Percentiles rank a stretch among this genome's conserved stretches.
These are phyloP conservation scores for Lophura nycthemera DNA, from an alignment of 2,113 vertebrate genomes.

Conservation along the genomic window DNA sequence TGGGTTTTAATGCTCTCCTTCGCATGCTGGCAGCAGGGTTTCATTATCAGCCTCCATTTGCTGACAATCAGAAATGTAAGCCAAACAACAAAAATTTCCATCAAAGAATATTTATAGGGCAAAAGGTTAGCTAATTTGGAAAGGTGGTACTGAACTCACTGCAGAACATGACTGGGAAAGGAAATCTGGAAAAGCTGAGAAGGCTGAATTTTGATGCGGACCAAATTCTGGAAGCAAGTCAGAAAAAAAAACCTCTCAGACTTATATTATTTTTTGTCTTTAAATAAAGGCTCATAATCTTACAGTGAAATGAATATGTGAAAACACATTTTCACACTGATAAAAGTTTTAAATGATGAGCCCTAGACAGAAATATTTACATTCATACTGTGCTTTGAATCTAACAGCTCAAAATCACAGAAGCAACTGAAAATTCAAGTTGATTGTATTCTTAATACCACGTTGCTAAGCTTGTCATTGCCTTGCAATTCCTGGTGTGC, in stretches of 20 bases:
- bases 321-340: neutral
- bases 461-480: neutral
- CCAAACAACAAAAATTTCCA: neutral
- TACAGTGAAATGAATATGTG: neutral
- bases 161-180: neutral
- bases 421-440: neutral
- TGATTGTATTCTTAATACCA: neutral
- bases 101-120: constrained; percentile 9
- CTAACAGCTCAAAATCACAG: neutral
- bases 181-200: neutral
- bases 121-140: constrained; percentile 39
- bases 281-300: neutral
- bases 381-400: neutral
- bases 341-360: neutral
- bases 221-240: neutral
- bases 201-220: neutral
- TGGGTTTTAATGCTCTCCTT: constrained; percentile 10
- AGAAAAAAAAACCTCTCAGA: neutral
- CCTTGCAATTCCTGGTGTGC: neutral
- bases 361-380: neutral
- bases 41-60: neutral
- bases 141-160: neutral
- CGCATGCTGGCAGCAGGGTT: neutral
- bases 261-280: neutral
- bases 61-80: constrained; percentile 19